phyloP scores from a whole-genome alignment of 2,113 vertebrate genomes.

The Brachirus orientalis region DNA sequence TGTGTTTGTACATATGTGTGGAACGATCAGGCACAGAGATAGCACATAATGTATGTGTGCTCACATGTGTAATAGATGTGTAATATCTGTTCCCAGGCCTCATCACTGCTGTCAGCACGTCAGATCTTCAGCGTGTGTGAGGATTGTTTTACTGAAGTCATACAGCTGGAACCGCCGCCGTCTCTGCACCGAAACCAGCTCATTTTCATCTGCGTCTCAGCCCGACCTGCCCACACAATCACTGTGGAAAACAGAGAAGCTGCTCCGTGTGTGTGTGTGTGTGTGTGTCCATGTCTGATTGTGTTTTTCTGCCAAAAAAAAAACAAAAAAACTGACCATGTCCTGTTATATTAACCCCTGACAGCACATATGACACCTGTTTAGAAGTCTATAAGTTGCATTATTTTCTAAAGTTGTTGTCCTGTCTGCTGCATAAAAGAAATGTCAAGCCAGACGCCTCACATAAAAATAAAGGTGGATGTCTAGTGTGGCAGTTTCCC shows the following conservation, averaged over 20 bases:
- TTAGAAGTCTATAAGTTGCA: too few species aligned
- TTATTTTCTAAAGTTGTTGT: too few species aligned
- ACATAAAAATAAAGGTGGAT: too few species aligned
- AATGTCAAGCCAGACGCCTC: too few species aligned
- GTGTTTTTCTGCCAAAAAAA: background rate
- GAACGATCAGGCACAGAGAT: background rate
- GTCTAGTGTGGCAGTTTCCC: slow-evolving; percentile 1
- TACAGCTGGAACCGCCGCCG: slow-evolving; percentile 69
- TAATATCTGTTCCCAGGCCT: slow-evolving; percentile 61
- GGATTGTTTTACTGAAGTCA: slow-evolving; percentile 75
- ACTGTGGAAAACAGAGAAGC: slow-evolving; percentile 25
- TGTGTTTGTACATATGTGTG: slow-evolving; percentile 11
- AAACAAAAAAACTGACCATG: too few species aligned
- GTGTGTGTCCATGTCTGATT: background rate
- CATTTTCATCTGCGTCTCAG: slow-evolving; percentile 71
- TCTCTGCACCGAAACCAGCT: slow-evolving; percentile 44
- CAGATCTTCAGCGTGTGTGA: slow-evolving; percentile 57
- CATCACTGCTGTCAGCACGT: slow-evolving; percentile 75
- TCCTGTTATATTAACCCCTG: too few species aligned
- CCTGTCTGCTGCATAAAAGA: too few species aligned
- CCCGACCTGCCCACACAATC: slow-evolving; percentile 31
- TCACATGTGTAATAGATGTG: slow-evolving; percentile 50
- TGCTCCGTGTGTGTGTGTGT: background rate
- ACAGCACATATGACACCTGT: too few species aligned
- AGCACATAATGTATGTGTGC: slow-evolving; percentile 10